Conservation (phyloP, 2,113 vertebrate species). For the Callocephalon fimbriatum region DNA sequence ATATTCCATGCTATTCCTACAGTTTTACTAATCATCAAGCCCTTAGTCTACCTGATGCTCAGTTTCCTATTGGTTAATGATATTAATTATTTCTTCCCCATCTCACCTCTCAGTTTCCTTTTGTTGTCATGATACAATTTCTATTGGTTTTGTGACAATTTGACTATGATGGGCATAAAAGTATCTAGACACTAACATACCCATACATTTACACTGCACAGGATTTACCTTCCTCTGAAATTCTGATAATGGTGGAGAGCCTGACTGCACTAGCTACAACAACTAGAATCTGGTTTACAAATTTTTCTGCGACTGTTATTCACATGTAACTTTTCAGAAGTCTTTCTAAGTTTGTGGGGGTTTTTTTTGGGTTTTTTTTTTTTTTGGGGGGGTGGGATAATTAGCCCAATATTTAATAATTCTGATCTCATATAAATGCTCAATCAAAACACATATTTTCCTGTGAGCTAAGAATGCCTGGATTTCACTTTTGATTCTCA, state of each 20-base stretch:
- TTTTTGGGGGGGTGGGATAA: neutral
- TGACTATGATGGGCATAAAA: neutral
- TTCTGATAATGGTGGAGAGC: constrained; percentile 54
- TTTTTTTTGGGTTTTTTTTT: neutral
- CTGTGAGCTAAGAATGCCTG: constrained; percentile 71
- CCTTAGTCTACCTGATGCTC: neutral
- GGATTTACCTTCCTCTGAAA: constrained; percentile 41
- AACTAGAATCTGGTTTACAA: constrained; percentile 55
- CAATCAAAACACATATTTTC: constrained; percentile 73
- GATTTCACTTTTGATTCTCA: constrained; percentile 73
- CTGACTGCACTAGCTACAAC: constrained; percentile 15
- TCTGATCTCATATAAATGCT: constrained; percentile 63
- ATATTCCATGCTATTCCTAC: neutral
- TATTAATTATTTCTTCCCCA: neutral
- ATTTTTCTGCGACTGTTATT: constrained; percentile 72
- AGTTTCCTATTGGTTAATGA: neutral
- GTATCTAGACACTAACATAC: neutral
- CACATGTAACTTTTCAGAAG: constrained; percentile 48
- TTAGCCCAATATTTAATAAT: constrained; percentile 62
- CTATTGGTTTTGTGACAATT: neutral
- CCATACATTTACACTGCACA: neutral
- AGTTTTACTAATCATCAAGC: neutral
- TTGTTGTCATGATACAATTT: neutral
- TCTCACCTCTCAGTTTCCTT: neutral
- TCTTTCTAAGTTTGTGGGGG: neutral